These are phyloP conservation scores for Neoniphon sammara DNA, from an alignment of 2,797 vertebrate genomes.

Conservation along the genomic window DNA sequence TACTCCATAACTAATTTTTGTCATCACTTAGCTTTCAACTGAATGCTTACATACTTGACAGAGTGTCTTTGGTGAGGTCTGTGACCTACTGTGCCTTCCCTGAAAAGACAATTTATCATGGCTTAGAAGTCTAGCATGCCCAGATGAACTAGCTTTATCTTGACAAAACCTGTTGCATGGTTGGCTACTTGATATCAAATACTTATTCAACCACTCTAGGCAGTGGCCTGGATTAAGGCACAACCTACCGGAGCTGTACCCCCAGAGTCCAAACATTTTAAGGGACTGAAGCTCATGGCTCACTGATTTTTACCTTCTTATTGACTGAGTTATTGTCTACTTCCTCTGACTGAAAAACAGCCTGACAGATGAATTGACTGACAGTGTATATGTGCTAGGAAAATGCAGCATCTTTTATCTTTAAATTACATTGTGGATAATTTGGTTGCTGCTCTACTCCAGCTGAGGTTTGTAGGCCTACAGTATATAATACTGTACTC, in stretches of 20 bases:
- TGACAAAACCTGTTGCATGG: conserved; percentile 63
- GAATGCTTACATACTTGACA: conserved; percentile 70
- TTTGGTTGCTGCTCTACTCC: too few species aligned
- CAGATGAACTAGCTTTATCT: conserved; percentile 64
- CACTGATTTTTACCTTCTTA: too few species aligned
- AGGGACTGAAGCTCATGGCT: conserved; percentile 25
- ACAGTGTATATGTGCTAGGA: background rate
- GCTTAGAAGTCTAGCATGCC: conserved; percentile 60
- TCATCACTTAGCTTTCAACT: conserved; percentile 72
- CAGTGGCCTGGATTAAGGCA: conserved; percentile 46
- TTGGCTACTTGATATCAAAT: conserved; percentile 65
- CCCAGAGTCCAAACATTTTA: conserved; percentile 11
- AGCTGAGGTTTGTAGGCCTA: too few species aligned
- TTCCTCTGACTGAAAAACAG: conserved; percentile 13
- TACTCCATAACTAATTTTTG: conserved; percentile 68
- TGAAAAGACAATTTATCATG: conserved; percentile 72
- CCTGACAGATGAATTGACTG: conserved; percentile 22
- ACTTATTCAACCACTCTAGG: conserved; percentile 44
- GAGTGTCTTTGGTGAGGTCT: conserved; percentile 65
- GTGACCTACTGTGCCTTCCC: conserved; percentile 61
- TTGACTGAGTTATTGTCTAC: background rate
- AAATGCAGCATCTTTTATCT: too few species aligned
- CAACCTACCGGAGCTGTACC: conserved; percentile 24
- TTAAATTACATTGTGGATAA: too few species aligned
- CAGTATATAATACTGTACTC: too few species aligned